Evolutionary conservation across 2,113 vertebrate genomes (phyloP), one percentile per base, ranked within the genome.

Genomic region (Carlito syrichta): DNA sequence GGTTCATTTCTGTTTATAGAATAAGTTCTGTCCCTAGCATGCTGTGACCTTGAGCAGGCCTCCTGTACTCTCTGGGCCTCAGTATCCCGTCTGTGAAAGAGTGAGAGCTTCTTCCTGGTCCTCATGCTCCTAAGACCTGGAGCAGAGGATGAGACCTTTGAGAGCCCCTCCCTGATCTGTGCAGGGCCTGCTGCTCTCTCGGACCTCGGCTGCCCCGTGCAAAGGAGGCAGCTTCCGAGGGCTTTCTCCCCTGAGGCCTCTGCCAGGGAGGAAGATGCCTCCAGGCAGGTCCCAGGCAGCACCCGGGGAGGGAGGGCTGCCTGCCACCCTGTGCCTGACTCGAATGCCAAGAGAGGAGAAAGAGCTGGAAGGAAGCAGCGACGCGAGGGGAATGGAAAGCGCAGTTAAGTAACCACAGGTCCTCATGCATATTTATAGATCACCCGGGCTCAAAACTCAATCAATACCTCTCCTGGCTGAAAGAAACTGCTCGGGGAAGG

Each of bases 381-480:
- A 98, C 66, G 96, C 95, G 92, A 98, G 97, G 97, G 98, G 98
- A 99, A 98, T 99, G 98, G 98, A 98, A 98, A 97, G 95, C 97
- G 95, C 98, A 94, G 97, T 98, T 97, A 98, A 98, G 98, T 98
- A 98, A 98, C 98, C 88, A 63, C 96, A 96, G 96, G 98, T 97
- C 97, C 98, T 99, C 97, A 99, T 99, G 98, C 98, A 98, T 98
- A 99, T 99, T 99, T 98, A 99, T 98, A 97, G 98, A 97, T 68
- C 56, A 93, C 96, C 96, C 77, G 25, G 96, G 98, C 96, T 98
- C 96, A 91, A 96, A 98, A 97, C 95, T 83, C 96, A 98, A 99
- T 99, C 99, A 98, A 98, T 99, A 98, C 74, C 93, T 85, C 96
- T 97, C 98, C 69, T 52, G 12, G 63, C 27, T 94, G 87, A 96